Evolutionary conservation across 2,113 vertebrate genomes (phyloP), one percentile per base, ranked within the genome.

Genomic region (Ctenodactylus gundi): DNA sequence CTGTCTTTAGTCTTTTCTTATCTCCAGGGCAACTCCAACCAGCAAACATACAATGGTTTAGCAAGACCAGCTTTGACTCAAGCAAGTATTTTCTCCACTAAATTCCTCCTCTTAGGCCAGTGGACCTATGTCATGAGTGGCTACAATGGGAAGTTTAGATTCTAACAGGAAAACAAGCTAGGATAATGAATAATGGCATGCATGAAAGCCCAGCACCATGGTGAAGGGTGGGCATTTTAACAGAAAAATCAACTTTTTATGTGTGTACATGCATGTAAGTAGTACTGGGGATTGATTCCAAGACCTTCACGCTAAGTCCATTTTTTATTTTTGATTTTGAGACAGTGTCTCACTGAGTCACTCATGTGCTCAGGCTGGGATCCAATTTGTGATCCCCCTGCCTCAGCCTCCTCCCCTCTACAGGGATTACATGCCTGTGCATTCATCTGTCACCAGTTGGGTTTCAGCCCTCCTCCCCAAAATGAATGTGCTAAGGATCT

Each of bases 51-150:
- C 65, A 53, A 23, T 57, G 11, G 57, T 25, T 46, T 73, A n/a
- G 41, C 21, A 12, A 21, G 41, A 82, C 17, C 41, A 39, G 51
- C 23, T 65, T 81, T 34, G 1, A 14, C 21, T 65, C 36, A 88
- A 44, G 51, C 53, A 53, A 60, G 27, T 17, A 17, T 72, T 41
- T 39, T 87, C 34, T 84, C 65, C 17, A 36, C 18, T 27, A 3
- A 17, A 10, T n/a, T 41, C 58, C n/a, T 46, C 49, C 31, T 76
- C 9, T 4, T 3, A 21, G 55, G 49, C 29, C 4, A 25, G 13
- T 3, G 0, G n/a, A n/a, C 31, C 12, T 11, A 11, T 0, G 13
- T 21, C 3, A 34, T 34, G 5, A 84, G 27, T 1, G 86, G 39
- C 39, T 27, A 62, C 14, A 39, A 3, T 0, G 41, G 31, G 10